Evolutionary conservation across 2,888 invertebrate species (phyloP).

Genomic region (Cepaea hortensis): DNA sequence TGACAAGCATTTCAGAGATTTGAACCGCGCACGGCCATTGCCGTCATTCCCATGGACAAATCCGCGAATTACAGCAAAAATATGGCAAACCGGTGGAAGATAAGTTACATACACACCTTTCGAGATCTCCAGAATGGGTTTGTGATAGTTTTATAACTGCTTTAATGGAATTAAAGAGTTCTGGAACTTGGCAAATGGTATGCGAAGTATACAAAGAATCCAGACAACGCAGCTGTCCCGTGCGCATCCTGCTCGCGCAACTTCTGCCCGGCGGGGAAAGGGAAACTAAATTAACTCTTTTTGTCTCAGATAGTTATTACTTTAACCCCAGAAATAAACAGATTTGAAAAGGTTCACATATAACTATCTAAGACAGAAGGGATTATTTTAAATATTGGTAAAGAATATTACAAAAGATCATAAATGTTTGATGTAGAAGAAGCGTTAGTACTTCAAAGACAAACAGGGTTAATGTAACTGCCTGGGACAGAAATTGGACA

Average conservation of each 20-base stretch:
- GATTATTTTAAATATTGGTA: too few relatives aligned
- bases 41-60: slow-evolving; percentile 65
- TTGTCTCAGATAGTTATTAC: too few relatives aligned
- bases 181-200: slow-evolving; percentile 83
- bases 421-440: too few relatives aligned
- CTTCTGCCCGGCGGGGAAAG: slow-evolving; percentile 56
- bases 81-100: slow-evolving; percentile 40
- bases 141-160: slow-evolving; percentile 79
- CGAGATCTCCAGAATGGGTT: slow-evolving; percentile 82
- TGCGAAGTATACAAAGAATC: slow-evolving; percentile 98
- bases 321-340: too few relatives aligned
- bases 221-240: slow-evolving; percentile 86
- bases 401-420: too few relatives aligned
- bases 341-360: too few relatives aligned
- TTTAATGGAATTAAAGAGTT: slow-evolving; percentile 60
- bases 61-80: slow-evolving; percentile 55
- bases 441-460: too few relatives aligned
- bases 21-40: slow-evolving; percentile 72
- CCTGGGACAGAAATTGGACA: too few relatives aligned
- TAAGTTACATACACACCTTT: slow-evolving; percentile 79
- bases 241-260: slow-evolving; percentile 73
- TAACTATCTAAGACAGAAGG: too few relatives aligned
- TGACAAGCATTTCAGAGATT: slow-evolving; percentile 76
- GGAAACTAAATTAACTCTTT: background rate
- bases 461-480: too few relatives aligned